phyloP scores from a whole-genome alignment of 2,888 invertebrate species.

The Caenorhabditis drosophilae region DNA sequence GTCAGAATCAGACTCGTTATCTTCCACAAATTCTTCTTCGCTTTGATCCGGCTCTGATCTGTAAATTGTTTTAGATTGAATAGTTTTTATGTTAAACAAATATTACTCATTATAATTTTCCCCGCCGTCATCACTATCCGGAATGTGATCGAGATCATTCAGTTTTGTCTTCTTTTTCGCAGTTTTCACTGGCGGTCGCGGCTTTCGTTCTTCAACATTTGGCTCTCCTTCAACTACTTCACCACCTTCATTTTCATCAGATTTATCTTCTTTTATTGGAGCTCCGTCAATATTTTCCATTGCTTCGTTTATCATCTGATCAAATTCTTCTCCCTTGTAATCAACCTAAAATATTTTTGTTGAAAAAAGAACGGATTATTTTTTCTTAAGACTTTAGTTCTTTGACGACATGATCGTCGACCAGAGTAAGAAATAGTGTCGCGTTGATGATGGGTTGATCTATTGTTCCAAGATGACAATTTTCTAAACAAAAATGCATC shows the following conservation, averaged over 20 bases:
- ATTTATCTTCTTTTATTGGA: conserved; percentile 69
- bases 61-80: too few species aligned
- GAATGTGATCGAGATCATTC: conserved; percentile 40
- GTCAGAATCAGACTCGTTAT: conserved; percentile 6
- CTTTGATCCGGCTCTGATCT: not conserved
- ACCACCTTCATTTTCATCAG: conserved; percentile 75
- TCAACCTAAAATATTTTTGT: too few species aligned
- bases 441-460: not conserved
- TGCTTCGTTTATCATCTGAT: conserved; percentile 6
- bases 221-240: conserved; percentile 73
- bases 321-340: conserved; percentile 7
- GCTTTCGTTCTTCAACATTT: conserved; percentile 7
- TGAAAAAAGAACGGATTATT: too few species aligned
- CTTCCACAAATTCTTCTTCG: not conserved
- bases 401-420: conserved; percentile 1
- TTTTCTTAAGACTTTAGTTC: too few species aligned
- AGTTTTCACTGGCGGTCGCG: conserved; percentile 12
- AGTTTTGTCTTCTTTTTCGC: conserved; percentile 19
- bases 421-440: not conserved
- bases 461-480: conserved; percentile 4
- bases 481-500: not conserved
- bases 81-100: not conserved
- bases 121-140: conserved; percentile 36
- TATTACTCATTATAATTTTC: conserved; percentile 30
- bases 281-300: conserved; percentile 3